Percentiles rank a stretch among this genome's conserved stretches.
Conservation (phyloP, 2,113 vertebrate species). For the Melanotaenia duboulayi region DNA sequence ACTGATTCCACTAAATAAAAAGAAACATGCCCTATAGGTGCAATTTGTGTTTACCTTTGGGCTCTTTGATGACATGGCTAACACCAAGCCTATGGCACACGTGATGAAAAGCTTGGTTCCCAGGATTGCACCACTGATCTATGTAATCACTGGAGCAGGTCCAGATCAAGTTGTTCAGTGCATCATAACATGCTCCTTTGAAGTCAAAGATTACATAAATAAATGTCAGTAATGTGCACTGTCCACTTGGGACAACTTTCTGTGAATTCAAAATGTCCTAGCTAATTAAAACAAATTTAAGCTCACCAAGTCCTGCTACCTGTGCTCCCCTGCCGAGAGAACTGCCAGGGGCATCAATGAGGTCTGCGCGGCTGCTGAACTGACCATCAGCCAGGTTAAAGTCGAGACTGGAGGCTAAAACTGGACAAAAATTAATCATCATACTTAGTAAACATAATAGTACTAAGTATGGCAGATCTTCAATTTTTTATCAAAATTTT, state of each 20-base stretch:
- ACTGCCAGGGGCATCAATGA: conserved; percentile 96
- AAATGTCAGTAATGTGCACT: neutral
- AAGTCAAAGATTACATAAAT: conserved; percentile 11
- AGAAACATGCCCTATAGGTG: neutral
- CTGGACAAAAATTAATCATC: conserved; percentile 71
- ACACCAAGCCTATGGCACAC: conserved; percentile 96
- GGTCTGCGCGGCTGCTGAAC: conserved; percentile 94
- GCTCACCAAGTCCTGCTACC: conserved; percentile 94
- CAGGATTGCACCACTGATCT: conserved; percentile 98
- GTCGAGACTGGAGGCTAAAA: conserved; percentile 94
- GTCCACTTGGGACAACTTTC: neutral
- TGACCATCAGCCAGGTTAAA: conserved; percentile 95
- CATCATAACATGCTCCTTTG: conserved; percentile 94
- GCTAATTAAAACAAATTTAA: neutral
- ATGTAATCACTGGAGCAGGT: conserved; percentile 98
- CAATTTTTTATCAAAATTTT: neutral
- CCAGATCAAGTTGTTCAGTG: conserved; percentile 98
- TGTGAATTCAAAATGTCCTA: neutral
- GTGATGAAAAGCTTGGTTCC: conserved; percentile 99
- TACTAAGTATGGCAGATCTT: neutral
- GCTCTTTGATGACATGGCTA: conserved; percentile 92
- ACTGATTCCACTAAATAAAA: neutral
- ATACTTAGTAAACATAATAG: neutral
- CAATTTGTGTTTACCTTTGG: conserved; percentile 86
- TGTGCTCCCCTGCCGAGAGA: conserved; percentile 96